Evolutionary conservation across 1,140 invertebrate species (phyloP).

Genomic region (Drosophila jambulina): DNA sequence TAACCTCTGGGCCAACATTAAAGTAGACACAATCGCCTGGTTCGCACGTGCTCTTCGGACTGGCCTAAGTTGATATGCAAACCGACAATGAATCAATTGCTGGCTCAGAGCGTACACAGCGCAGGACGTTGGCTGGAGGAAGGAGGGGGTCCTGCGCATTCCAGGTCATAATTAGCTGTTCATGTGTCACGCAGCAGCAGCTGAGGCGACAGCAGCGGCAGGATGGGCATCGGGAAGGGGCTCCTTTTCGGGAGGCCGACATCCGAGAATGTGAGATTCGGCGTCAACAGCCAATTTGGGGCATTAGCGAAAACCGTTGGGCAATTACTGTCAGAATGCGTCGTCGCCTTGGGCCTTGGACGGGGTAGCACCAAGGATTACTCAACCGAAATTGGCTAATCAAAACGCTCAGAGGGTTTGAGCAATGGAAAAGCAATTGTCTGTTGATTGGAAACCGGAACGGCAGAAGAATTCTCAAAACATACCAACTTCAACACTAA

Average conservation of each 20-base stretch:
- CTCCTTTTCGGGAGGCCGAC: slow-evolving; percentile 23
- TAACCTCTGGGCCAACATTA: slow-evolving; percentile 4
- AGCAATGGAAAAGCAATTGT: slow-evolving; percentile 63
- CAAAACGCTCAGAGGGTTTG: slow-evolving; percentile 54
- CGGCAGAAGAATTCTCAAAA: background rate
- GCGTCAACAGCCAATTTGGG: slow-evolving; percentile 80
- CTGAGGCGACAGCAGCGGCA: slow-evolving; percentile 11
- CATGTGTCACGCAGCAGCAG: slow-evolving; percentile 66
- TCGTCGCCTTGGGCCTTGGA: slow-evolving; percentile 44
- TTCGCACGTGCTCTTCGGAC: slow-evolving; percentile 23
- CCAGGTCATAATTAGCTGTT: slow-evolving; percentile 72
- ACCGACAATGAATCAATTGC: slow-evolving; percentile 68
- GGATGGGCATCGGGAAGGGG: slow-evolving; percentile 7
- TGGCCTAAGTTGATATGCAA: slow-evolving; percentile 40
- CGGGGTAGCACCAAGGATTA: slow-evolving; percentile 45
- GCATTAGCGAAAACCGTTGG: slow-evolving; percentile 82
- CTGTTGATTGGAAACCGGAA: slow-evolving; percentile 27
- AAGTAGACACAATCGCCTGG: slow-evolving; percentile 18
- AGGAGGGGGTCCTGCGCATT: slow-evolving; percentile 19
- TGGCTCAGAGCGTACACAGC: slow-evolving; percentile 32
- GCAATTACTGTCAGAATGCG: slow-evolving; percentile 74
- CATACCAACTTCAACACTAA: too few species aligned
- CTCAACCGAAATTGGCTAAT: slow-evolving; percentile 58
- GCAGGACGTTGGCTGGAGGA: slow-evolving; percentile 2
- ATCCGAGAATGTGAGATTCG: slow-evolving; percentile 68